Conservation (phyloP, 2,888 invertebrate species). For the Drosophila eohydei region DNA sequence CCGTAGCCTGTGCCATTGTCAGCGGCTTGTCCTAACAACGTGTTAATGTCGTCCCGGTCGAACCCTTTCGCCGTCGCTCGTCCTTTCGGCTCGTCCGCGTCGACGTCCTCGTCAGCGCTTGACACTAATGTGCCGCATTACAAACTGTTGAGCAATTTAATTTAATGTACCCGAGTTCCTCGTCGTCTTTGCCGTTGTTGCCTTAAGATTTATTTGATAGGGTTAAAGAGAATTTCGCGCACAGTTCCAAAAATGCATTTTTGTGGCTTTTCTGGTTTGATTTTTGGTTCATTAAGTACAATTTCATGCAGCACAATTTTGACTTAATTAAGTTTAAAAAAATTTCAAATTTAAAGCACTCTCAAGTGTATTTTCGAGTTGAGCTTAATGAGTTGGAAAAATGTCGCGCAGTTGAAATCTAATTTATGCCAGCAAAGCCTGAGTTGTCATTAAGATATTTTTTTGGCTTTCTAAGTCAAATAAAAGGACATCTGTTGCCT, state of each 20-base stretch:
- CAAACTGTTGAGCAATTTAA: conserved; percentile 84
- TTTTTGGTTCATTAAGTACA: conserved; percentile 78
- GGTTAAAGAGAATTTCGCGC: conserved; percentile 50
- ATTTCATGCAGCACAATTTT: conserved; percentile 61
- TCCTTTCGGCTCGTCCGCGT: conserved; percentile 27
- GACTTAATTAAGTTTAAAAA: conserved; percentile 68
- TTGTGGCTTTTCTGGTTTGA: conserved; percentile 69
- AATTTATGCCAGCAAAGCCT: conserved; percentile 15
- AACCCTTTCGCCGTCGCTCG: conserved; percentile 56
- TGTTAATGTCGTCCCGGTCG: conserved; percentile 73
- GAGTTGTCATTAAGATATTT: neutral
- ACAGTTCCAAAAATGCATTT: conserved; percentile 63
- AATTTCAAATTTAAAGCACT: conserved; percentile 16
- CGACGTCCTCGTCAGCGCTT: conserved; percentile 65
- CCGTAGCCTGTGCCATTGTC: conserved; percentile 46
- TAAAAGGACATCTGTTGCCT: conserved; percentile 13
- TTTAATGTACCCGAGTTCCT: conserved; percentile 71
- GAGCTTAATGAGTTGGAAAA: conserved; percentile 69
- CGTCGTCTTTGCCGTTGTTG: conserved; percentile 28
- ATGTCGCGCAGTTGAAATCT: conserved; percentile 44
- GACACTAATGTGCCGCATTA: conserved; percentile 84
- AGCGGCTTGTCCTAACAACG: conserved; percentile 71
- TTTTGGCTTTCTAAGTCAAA: neutral
- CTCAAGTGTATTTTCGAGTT: conserved; percentile 35
- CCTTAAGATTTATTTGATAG: conserved; percentile 78